phyloP scores from a whole-genome alignment of 1,140 invertebrate genomes.

The Drosophila santomea region DNA sequence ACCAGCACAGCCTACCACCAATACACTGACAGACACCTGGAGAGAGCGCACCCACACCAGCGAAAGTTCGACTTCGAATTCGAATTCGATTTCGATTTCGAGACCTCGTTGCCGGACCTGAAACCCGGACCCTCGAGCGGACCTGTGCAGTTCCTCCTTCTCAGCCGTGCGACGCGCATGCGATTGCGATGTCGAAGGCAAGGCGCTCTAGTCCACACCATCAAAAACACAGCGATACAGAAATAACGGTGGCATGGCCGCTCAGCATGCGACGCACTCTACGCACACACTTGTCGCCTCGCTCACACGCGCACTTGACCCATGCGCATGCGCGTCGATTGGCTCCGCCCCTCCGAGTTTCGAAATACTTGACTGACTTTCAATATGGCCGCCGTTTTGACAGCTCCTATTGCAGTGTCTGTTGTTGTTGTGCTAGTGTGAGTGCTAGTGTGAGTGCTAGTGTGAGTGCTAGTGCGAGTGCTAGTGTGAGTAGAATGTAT shows the following conservation, averaged over 20 bases:
- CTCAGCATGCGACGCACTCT: conserved; percentile 14
- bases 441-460: conserved; percentile 20
- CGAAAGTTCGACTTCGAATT: conserved; percentile 56
- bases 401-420: conserved; percentile 12
- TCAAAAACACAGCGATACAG: background rate
- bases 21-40: conserved; percentile 27
- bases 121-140: conserved; percentile 41
- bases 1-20: conserved; percentile 49
- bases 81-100: conserved; percentile 74
- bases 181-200: conserved; percentile 28
- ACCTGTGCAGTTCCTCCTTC: conserved; percentile 34
- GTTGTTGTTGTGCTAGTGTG: conserved; percentile 27
- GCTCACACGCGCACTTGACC: conserved; percentile 53
- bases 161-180: conserved; percentile 39
- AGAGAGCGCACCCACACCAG: conserved; percentile 51
- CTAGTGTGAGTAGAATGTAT: conserved; percentile 25
- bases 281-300: conserved; percentile 51
- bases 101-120: conserved; percentile 22
- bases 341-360: conserved; percentile 75
- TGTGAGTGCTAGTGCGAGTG: conserved; percentile 25
- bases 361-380: conserved; percentile 84
- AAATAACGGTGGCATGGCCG: conserved; percentile 38
- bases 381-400: conserved; percentile 79
- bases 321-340: conserved; percentile 55
- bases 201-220: conserved; percentile 7